Percentiles rank a stretch among this genome's conserved stretches.
Evolutionary conservation across 2,113 vertebrate genomes (phyloP).

Genomic region (Neoarius graeffei): DNA sequence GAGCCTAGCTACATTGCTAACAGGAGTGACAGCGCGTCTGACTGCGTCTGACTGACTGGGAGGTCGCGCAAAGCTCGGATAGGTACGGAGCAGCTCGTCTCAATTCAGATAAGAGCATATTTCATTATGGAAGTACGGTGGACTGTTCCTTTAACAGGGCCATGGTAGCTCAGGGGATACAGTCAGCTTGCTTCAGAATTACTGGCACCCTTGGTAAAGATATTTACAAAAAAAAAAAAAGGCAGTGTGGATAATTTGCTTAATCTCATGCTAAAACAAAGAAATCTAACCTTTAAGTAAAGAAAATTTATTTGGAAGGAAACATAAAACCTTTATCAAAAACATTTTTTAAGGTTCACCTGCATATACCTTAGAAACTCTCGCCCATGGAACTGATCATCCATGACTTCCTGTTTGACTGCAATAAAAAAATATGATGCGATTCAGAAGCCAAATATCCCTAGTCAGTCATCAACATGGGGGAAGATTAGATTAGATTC

Average conservation of each 20-base stretch:
- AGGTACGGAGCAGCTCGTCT: too few species aligned
- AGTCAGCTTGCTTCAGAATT: background rate
- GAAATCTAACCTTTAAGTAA: background rate
- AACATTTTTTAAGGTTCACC: background rate
- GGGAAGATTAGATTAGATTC: background rate
- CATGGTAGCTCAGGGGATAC: background rate
- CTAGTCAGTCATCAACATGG: background rate
- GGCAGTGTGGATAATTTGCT: background rate
- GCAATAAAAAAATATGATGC: background rate
- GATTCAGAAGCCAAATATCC: background rate
- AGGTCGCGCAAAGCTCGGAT: too few species aligned
- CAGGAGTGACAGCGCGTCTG: too few species aligned
- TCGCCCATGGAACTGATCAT: background rate
- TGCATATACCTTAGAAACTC: background rate
- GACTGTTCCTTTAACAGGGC: too few species aligned
- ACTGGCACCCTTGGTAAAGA: background rate
- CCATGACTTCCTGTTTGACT: background rate
- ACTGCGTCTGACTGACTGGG: too few species aligned
- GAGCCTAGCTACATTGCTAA: too few species aligned
- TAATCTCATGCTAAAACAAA: background rate
- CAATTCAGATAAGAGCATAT: too few species aligned
- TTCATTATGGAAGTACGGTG: too few species aligned
- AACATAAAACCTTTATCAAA: background rate
- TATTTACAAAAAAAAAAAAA: background rate
- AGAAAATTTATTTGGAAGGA: background rate